A percentile compares a stretch with the other conserved stretches of the same genome.
Evolutionary conservation across 2,113 vertebrate genomes (phyloP).

Genomic region (Festucalex cinctus): DNA sequence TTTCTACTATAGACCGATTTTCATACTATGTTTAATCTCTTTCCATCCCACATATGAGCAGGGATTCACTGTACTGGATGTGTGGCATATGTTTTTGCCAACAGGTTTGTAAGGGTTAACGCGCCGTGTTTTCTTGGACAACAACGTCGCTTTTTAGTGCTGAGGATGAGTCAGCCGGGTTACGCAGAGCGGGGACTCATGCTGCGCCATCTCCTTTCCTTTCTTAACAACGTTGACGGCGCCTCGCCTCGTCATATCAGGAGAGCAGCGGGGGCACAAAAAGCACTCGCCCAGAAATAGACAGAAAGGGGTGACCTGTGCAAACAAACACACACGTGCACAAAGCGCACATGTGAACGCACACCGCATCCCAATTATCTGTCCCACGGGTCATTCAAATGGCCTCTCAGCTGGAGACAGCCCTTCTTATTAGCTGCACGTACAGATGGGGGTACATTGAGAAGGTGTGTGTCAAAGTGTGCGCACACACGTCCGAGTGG

Average conservation of each 20-base stretch:
- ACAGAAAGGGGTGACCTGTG: conserved; percentile 22
- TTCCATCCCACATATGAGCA: too few relatives aligned
- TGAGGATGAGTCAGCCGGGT: conserved; percentile 67
- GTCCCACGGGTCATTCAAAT: conserved; percentile 31
- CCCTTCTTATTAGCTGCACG: not conserved
- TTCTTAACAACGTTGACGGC: conserved; percentile 51
- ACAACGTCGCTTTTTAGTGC: conserved; percentile 32
- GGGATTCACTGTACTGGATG: too few relatives aligned
- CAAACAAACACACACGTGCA: conserved; percentile 10
- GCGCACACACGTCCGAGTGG: not conserved
- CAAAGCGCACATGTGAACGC: conserved; percentile 8
- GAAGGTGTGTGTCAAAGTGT: not conserved
- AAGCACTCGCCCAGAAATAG: conserved; percentile 26
- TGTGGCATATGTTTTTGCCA: conserved; percentile 12
- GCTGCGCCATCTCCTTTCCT: conserved; percentile 41
- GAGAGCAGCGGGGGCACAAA: conserved; percentile 35
- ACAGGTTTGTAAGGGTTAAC: conserved; percentile 31
- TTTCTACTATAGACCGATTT: too few relatives aligned
- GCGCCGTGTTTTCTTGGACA: conserved; percentile 12
- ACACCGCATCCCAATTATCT: conserved; percentile 11
- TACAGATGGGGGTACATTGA: conserved; percentile 4
- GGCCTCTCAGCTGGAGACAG: conserved; percentile 17
- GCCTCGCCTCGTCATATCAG: conserved; percentile 34
- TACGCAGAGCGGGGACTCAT: conserved; percentile 53
- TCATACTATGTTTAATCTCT: too few relatives aligned